Conservation (phyloP, 2,113 vertebrate genomes). For the Gymnobelideus leadbeateri region DNA sequence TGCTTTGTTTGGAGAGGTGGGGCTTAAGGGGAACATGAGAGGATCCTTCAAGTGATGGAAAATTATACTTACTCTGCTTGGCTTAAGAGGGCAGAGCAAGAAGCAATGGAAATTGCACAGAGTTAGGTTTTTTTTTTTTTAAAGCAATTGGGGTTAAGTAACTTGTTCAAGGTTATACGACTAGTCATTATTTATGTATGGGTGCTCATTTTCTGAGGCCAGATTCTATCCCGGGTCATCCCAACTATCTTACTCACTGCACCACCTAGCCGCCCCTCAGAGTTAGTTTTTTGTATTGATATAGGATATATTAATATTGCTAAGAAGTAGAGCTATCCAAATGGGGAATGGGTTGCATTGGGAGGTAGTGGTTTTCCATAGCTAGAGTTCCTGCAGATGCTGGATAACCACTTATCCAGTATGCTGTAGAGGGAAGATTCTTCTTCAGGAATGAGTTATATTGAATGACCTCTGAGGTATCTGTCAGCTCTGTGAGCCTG, state of each 20-base stretch:
- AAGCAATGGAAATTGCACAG: background rate
- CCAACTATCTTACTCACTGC: too few species aligned
- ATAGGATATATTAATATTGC: too few species aligned
- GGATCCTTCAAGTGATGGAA: background rate
- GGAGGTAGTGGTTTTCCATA: background rate
- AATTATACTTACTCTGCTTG: background rate
- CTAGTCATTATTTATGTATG: too few species aligned
- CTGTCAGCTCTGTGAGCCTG: background rate
- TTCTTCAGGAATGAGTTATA: background rate
- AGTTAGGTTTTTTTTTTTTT: background rate
- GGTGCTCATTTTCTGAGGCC: too few species aligned
- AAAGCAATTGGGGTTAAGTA: too few species aligned
- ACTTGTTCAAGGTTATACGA: too few species aligned
- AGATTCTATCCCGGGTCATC: too few species aligned
- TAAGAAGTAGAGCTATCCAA: background rate
- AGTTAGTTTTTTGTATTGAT: background rate
- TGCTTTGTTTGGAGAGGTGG: background rate
- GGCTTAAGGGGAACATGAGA: background rate
- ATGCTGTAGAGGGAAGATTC: background rate
- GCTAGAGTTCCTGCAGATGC: background rate
- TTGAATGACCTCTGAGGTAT: background rate
- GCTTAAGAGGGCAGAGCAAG: background rate
- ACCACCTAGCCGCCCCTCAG: too few species aligned
- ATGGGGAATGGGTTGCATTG: background rate
- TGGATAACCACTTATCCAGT: background rate